A percentile compares a stretch with the other conserved stretches of the same genome.
These are phyloP conservation scores for Leptonema lineaticorne DNA, from an alignment of 1,140 invertebrate species.

Conservation along the genomic window DNA sequence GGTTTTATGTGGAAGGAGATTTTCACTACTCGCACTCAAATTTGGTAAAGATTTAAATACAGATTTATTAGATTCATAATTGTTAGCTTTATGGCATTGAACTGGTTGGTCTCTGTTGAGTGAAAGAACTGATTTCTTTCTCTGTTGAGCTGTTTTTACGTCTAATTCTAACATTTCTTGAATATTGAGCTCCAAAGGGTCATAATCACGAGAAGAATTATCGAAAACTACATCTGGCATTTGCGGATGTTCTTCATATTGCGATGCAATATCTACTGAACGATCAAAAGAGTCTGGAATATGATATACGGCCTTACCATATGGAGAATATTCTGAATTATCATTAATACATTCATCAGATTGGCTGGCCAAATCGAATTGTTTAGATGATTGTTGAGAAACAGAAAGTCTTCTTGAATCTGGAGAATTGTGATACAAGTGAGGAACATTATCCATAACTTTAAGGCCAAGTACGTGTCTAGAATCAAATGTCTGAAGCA, in stretches of 20 bases:
- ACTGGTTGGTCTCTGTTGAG: slow-evolving; percentile 38
- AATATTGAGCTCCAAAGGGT: slow-evolving; percentile 55
- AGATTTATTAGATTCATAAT: slow-evolving; percentile 35
- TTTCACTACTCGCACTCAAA: slow-evolving; percentile 65
- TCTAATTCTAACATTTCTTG: slow-evolving; percentile 56
- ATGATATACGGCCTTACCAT: slow-evolving; percentile 39
- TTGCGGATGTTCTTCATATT: slow-evolving; percentile 35
- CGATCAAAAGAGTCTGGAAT: slow-evolving; percentile 40
- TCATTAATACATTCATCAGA: slow-evolving; percentile 38
- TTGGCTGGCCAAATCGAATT: slow-evolving; percentile 32
- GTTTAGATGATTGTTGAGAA: slow-evolving; percentile 29
- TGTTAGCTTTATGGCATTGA: slow-evolving; percentile 35
- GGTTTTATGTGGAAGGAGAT: slow-evolving; percentile 53
- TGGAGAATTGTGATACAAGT: slow-evolving; percentile 27
- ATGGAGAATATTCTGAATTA: slow-evolving; percentile 30
- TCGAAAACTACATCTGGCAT: slow-evolving; percentile 49
- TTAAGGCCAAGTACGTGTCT: slow-evolving; percentile 28
- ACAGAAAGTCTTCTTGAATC: slow-evolving; percentile 21
- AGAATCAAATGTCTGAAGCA: slow-evolving; percentile 42
- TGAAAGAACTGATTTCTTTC: slow-evolving; percentile 39
- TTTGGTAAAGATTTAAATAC: slow-evolving; percentile 65
- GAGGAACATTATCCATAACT: slow-evolving; percentile 31
- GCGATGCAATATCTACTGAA: slow-evolving; percentile 22
- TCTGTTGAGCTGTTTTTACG: slow-evolving; percentile 45
- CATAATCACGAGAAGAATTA: slow-evolving; percentile 45